Evolutionary conservation across 2,113 vertebrate genomes (phyloP).

Genomic region (Rhizomys pruinosus): DNA sequence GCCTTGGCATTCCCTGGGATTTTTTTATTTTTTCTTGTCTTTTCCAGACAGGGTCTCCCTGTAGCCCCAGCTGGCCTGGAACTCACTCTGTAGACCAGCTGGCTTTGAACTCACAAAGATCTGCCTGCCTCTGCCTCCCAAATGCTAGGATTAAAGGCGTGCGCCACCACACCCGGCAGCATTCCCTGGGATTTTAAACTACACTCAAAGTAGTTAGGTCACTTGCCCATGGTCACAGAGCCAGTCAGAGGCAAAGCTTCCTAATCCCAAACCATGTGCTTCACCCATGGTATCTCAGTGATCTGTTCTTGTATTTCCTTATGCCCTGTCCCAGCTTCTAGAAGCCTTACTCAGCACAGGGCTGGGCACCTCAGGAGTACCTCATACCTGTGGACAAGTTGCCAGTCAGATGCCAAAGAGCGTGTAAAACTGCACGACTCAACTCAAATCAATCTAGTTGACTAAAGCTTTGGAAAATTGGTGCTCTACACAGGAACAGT

Average conservation of each 20-base stretch:
- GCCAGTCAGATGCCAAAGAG: background rate
- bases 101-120: too few relatives aligned
- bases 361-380: background rate
- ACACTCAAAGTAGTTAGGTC: slow-evolving; percentile 10
- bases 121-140: too few relatives aligned
- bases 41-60: too few relatives aligned
- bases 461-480: slow-evolving; percentile 22
- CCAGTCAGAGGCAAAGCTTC: slow-evolving; percentile 62
- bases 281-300: background rate
- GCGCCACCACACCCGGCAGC: too few relatives aligned
- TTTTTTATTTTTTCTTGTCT: too few relatives aligned
- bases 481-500: background rate
- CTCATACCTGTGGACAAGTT: background rate
- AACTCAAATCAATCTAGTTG: background rate
- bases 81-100: too few relatives aligned
- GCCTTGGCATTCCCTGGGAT: background rate
- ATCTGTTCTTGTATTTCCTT: slow-evolving; percentile 5
- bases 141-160: too few relatives aligned
- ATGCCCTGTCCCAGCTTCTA: slow-evolving; percentile 4
- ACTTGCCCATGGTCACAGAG: background rate
- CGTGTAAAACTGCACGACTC: background rate
- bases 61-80: too few relatives aligned
- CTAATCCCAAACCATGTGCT: slow-evolving; percentile 23
- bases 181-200: background rate
- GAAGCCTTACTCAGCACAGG: slow-evolving; percentile 49